Base-by-base conservation (phyloP, 2,888 invertebrate species). In the Agriopis marginaria region DNA sequence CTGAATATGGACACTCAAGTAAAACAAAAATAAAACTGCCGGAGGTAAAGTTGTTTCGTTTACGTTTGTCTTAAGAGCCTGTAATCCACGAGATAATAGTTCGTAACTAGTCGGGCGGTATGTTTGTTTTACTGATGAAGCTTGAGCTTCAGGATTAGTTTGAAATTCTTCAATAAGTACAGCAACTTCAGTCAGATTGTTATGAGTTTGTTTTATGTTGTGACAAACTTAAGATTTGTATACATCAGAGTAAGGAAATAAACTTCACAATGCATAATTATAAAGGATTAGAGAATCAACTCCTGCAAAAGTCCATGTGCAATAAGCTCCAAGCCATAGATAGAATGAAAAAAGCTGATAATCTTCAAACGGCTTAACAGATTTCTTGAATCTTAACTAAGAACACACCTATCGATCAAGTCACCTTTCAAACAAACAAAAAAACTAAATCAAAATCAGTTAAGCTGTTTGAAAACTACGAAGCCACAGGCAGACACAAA, bases 81-180 rank as follows among this genome's bases (percentile, higher is more conserved):
- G 84, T 89, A 87, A 88, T 89, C 88, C 86, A 70, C 75, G 79
- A 87, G 89, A 91, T 91, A 89, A 92, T 88, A 92, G 91, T 90
- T 89, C 71, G 80, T 85, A 89, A 89, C 89, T 86, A 86, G 86
- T 82, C 79, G 81, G 82, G 85, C 83, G 81, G 80, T 83, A 83
- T 88, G 88, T 89, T 90, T 90, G 89, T 87, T 83, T 88, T 88
- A 80, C 83, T 87, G 89, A 90, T 89, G 86, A 87, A 89, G 80
- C 82, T 42, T 50, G 80, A 87, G 82, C 88, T 68, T 14, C 39
- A 11, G 11, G 56, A 47, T 64, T 64, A 56, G 56, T 64, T 56
- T 39, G 55, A 50, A 85, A 89, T 89, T 88, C 89, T 89, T 86
- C 81, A 80, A 32, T 77, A 81, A 82, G 78, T 83, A 77, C 73